These are phyloP conservation scores for Epinephelus malabaricus DNA, from an alignment of 2,797 vertebrate species.

Conservation along the genomic window DNA sequence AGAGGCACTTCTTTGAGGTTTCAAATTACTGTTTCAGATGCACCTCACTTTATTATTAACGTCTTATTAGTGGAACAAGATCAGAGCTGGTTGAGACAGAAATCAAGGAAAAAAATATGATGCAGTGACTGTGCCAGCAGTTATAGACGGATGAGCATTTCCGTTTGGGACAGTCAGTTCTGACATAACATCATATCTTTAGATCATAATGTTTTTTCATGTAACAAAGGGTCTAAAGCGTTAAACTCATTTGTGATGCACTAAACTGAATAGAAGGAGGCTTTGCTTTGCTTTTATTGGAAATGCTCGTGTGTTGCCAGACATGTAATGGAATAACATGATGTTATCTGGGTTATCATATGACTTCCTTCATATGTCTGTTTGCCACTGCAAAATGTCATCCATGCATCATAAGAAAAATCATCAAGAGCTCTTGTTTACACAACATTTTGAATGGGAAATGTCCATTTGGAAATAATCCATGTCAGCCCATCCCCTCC, in stretches of 20 bases:
- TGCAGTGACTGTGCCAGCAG: not conserved
- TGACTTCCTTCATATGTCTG: conserved; percentile 2
- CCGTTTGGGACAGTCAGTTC: not conserved
- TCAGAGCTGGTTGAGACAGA: conserved; percentile 3
- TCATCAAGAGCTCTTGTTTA: conserved; percentile 20
- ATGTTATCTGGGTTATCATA: conserved; percentile 7
- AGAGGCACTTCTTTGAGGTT: conserved; percentile 8
- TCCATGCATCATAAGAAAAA: not conserved
- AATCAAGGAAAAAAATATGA: not conserved
- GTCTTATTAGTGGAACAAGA: conserved; percentile 5
- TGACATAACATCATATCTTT: not conserved
- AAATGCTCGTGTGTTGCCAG: conserved; percentile 1
- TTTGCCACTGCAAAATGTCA: conserved; percentile 2
- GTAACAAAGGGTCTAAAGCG: not conserved
- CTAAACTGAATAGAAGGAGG: conserved; percentile 9
- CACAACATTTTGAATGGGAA: conserved; percentile 6
- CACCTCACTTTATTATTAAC: conserved; percentile 22
- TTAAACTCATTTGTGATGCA: conserved; percentile 25
- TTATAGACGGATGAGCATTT: not conserved
- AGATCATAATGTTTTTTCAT: not conserved
- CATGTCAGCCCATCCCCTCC: not conserved
- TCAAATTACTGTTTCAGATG: conserved; percentile 43
- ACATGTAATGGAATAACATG: conserved; percentile 15
- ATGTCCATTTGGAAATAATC: conserved; percentile 16
- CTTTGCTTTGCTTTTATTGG: conserved; percentile 26